Evolutionary conservation across 2,888 invertebrate genomes (phyloP).

Genomic region (Pheosia tremula): DNA sequence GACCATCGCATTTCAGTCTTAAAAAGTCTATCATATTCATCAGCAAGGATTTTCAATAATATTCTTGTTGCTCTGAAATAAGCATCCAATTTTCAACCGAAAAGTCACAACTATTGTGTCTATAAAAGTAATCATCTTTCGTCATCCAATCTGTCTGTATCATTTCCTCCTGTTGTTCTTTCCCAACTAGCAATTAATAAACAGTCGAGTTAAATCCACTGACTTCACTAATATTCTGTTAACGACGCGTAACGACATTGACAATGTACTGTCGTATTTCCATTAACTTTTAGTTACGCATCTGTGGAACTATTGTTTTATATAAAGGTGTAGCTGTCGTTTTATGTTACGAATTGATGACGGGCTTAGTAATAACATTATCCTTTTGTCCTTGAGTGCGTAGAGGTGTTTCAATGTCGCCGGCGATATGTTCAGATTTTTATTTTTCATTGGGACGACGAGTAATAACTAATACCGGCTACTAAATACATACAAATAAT

Average conservation of each 20-base stretch:
- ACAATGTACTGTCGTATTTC: conserved; percentile 12
- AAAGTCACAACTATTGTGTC: not conserved
- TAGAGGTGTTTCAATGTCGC: conserved; percentile 1
- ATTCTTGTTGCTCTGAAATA: too few species aligned
- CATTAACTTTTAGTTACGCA: conserved; percentile 25
- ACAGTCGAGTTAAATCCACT: not conserved
- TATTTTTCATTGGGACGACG: not conserved
- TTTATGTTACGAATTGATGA: conserved; percentile 21
- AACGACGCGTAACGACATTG: conserved; percentile 5
- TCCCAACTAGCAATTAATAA: conserved; percentile 1
- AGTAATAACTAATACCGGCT: not conserved
- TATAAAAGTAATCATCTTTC: not conserved
- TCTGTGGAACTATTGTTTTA: conserved; percentile 17
- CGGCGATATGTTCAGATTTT: not conserved
- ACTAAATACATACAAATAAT: too few species aligned
- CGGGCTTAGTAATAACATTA: conserved; percentile 14
- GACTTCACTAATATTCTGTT: conserved; percentile 4
- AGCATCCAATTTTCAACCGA: conserved; percentile 3
- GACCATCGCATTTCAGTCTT: not conserved
- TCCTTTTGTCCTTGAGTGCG: conserved; percentile 4
- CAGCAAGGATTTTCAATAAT: too few species aligned
- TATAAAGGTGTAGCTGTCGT: conserved; percentile 12
- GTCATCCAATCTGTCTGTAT: conserved; percentile 1
- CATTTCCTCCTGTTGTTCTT: conserved; percentile 2
- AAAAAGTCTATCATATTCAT: too few species aligned